Evolutionary conservation across 2,113 vertebrate species (phyloP), one percentile per base, ranked within the genome.

Genomic region (Casuarius casuarius): DNA sequence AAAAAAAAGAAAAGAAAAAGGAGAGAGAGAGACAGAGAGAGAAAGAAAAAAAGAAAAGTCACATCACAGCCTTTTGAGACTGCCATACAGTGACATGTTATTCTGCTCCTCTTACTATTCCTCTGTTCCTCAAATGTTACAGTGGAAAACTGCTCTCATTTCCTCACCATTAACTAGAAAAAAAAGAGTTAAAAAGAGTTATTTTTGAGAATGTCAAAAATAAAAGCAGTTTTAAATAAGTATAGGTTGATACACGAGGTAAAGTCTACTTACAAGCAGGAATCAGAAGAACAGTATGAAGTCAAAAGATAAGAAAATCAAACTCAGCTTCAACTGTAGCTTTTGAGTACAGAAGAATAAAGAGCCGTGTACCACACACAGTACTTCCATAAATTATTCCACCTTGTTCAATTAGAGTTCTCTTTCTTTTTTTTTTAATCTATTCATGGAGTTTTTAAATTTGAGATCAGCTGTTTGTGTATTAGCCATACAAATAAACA

Each of bases 71-170:
- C 84, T 7, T 0, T 1, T 15, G 10, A 70, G 15, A 15, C 33
- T 77, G 13, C 5, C 56, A 71, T 0, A 0, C 17, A 52, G 12
- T 12, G 7, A 54, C 9, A 5, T 0, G 1, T 21, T 40, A 14
- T 73, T 26, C 71, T 70, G 16, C 29, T 10, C 46, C 65, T 66
- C 49, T 62, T 52, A 20, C 6, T 31, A 9, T 84, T 76, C 21
- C 28, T 81, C 63, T 58, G 12, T 18, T 79, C 20, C 48, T 92
- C 26, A 61, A 40, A 84, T 8, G 10, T 12, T 35, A 28, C 14
- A 26, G 8, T 25, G 19, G 46, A 52, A 77, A 77, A 11, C 12
- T 70, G 21, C 5, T 72, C 52, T 81, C 25, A 42, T 73, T 92
- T 20, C 10, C 16, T 61, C 51, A 48, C 10, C 17, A 16, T 35